Percentiles rank a stretch among this genome's conserved stretches.
phyloP scores from a whole-genome alignment of 2,888 invertebrate species.

The Euplexia lucipara region DNA sequence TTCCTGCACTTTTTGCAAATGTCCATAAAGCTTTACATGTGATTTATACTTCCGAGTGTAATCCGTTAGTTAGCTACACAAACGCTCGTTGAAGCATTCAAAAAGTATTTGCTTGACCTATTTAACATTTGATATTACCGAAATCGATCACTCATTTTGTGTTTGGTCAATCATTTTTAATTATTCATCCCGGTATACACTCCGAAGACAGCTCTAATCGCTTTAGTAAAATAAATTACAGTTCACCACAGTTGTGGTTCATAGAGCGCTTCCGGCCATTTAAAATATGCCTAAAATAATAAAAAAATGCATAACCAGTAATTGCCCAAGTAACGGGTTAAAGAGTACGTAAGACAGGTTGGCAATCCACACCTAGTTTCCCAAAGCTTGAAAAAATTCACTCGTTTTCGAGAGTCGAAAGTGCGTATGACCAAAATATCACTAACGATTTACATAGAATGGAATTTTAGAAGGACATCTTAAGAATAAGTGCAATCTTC shows the following conservation, averaged over 20 bases:
- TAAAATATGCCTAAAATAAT: conserved; percentile 4
- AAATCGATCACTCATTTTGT: background rate
- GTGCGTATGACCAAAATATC: too few species aligned
- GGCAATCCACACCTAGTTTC: conserved; percentile 50
- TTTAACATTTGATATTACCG: conserved; percentile 7
- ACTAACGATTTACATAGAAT: background rate
- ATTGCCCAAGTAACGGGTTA: conserved; percentile 36
- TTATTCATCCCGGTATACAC: background rate
- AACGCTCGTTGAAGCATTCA: conserved; percentile 11
- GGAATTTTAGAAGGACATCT: conserved; percentile 11
- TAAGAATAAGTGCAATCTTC: conserved; percentile 37
- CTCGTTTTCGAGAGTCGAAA: too few species aligned
- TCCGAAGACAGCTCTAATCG: background rate
- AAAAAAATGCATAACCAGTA: conserved; percentile 25
- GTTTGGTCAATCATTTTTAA: background rate
- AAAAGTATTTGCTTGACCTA: conserved; percentile 8
- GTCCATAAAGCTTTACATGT: conserved; percentile 48
- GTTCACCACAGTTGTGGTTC: too few species aligned
- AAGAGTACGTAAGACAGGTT: conserved; percentile 23
- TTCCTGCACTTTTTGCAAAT: conserved; percentile 43
- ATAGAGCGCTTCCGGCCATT: background rate
- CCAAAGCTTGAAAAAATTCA: conserved; percentile 39
- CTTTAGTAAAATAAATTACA: background rate
- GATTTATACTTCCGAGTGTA: conserved; percentile 36
- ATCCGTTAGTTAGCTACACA: conserved; percentile 34